Percentiles rank a stretch among this genome's conserved stretches.
phyloP scores from a whole-genome alignment of 2,113 vertebrate species.

The Hipposideros armiger region DNA sequence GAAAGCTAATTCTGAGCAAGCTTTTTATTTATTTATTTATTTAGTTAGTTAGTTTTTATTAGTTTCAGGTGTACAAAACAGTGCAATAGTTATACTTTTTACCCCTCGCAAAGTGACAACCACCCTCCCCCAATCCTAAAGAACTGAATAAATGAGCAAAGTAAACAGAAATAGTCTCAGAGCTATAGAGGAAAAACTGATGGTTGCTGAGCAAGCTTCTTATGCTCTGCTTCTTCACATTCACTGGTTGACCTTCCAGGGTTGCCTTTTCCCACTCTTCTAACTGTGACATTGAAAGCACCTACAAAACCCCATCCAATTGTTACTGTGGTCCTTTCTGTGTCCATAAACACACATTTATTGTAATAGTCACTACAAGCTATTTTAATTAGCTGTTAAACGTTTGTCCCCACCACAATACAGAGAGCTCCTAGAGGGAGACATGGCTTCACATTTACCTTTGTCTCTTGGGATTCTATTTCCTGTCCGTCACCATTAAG shows the following conservation, averaged over 20 bases:
- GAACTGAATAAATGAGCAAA: no score
- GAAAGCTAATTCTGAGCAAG: neutral
- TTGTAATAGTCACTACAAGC: neutral
- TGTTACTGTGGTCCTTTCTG: neutral
- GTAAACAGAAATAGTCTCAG: no score
- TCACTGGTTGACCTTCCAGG: neutral
- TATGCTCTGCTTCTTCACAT: neutral
- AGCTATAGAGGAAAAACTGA: no score
- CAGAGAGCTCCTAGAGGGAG: neutral
- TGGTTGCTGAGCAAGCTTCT: neutral
- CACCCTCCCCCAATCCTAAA: no score
- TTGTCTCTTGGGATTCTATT: neutral
- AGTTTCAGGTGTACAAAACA: no score
- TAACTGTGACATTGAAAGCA: neutral
- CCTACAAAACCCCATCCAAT: neutral
- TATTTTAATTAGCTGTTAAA: constrained; percentile 12
- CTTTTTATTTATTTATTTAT: neutral
- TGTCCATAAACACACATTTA: neutral
- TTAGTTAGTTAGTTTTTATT: no score
- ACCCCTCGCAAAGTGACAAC: no score
- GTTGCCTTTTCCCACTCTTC: neutral
- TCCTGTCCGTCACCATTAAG: neutral
- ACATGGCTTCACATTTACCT: neutral
- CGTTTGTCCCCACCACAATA: neutral
- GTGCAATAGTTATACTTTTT: no score